Conservation (phyloP, 2,888 invertebrate genomes). For the Drosophila antonietae region DNA sequence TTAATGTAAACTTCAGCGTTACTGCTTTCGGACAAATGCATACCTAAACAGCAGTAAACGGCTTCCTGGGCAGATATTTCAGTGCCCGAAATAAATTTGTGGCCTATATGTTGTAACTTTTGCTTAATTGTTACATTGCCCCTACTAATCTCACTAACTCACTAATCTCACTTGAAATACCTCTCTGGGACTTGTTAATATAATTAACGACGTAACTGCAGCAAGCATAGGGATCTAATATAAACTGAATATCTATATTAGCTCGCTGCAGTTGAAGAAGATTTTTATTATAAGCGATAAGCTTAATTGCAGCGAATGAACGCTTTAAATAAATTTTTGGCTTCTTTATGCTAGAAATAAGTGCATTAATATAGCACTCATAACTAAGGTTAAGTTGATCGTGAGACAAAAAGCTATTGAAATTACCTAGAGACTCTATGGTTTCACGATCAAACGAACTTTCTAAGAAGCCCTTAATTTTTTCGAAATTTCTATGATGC, state of each 20-base stretch:
- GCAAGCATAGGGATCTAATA: background rate
- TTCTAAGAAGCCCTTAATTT: background rate
- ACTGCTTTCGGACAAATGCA: too few relatives aligned
- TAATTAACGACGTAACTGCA: conserved; percentile 3
- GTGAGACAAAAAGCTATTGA: too few relatives aligned
- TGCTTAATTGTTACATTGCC: too few relatives aligned
- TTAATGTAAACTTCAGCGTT: too few relatives aligned
- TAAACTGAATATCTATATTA: background rate
- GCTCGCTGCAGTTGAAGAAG: conserved; percentile 1
- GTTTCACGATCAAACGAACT: background rate
- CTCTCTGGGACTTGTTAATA: conserved; percentile 1
- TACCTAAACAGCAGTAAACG: too few relatives aligned
- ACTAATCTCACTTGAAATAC: background rate
- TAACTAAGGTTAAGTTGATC: too few relatives aligned
- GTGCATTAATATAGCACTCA: background rate
- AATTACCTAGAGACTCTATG: background rate
- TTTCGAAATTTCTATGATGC: background rate
- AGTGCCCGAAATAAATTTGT: too few relatives aligned
- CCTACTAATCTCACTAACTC: too few relatives aligned
- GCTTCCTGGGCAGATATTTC: too few relatives aligned
- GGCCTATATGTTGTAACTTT: background rate
- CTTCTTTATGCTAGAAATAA: background rate
- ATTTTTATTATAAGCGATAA: background rate
- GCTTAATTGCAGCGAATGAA: too few relatives aligned
- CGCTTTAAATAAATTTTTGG: too few relatives aligned